phyloP scores from a whole-genome alignment of 92 coral and sea anemone genomes.

The Parazoanthus swiftii region DNA sequence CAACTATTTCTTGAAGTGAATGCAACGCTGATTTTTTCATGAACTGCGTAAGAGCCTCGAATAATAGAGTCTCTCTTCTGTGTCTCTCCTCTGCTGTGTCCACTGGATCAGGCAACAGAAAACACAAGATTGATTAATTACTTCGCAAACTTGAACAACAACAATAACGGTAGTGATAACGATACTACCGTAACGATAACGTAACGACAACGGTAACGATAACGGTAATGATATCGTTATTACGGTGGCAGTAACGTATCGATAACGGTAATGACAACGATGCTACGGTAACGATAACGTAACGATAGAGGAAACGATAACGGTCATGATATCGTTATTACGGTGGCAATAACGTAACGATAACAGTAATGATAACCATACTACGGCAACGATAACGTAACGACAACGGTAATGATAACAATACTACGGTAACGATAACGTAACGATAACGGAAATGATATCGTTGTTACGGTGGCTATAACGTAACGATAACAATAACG shows the following conservation, averaged over 20 bases:
- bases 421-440: no score
- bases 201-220: neutral
- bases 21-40: constrained; percentile 97
- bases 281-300: no score
- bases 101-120: neutral
- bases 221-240: neutral
- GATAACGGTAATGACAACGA: no score
- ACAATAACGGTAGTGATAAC: neutral
- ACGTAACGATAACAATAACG: no score
- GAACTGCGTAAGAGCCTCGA: constrained; percentile 94
- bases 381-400: no score
- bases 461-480: no score
- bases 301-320: no score
- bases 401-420: no score
- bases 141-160: no score
- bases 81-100: constrained; percentile 25
- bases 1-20: constrained; percentile 92
- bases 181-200: neutral
- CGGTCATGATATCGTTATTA: neutral
- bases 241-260: neutral
- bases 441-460: no score
- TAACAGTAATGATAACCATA: no score
- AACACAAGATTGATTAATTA: neutral
- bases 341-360: neutral
- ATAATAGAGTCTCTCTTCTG: constrained; percentile 72